phyloP scores from a whole-genome alignment of 1,140 invertebrate species.

The Apis cerana region DNA sequence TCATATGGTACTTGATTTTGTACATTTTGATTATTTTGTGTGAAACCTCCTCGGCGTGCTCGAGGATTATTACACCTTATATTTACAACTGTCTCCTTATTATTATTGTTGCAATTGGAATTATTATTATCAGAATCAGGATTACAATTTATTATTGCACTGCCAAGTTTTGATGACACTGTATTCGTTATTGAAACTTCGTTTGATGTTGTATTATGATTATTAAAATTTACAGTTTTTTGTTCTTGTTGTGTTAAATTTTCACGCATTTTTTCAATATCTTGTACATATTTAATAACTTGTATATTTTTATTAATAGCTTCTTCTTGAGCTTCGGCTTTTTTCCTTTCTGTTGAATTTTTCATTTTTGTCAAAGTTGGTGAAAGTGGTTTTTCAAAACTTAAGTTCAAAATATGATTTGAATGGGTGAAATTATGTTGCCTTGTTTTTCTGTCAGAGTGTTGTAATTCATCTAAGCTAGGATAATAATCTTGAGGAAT shows the following conservation, averaged over 20 bases:
- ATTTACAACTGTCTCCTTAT: constrained; percentile 61
- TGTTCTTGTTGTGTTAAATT: constrained; percentile 61
- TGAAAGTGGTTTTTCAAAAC: constrained; percentile 74
- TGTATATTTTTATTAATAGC: constrained; percentile 76
- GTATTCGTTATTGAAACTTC: constrained; percentile 56
- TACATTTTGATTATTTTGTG: constrained; percentile 61
- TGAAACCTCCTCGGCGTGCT: constrained; percentile 61
- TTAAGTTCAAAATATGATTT: constrained; percentile 67
- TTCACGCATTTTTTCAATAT: constrained; percentile 75
- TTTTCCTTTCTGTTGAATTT: constrained; percentile 70
- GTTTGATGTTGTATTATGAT: constrained; percentile 56
- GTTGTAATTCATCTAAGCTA: constrained; percentile 76
- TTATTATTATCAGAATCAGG: constrained; percentile 54
- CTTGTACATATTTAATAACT: constrained; percentile 77
- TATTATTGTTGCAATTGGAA: constrained; percentile 42
- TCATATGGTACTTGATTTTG: constrained; percentile 48
- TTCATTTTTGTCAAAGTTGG: constrained; percentile 74
- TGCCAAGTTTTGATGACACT: constrained; percentile 60
- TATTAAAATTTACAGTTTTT: constrained; percentile 33
- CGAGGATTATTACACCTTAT: constrained; percentile 62
- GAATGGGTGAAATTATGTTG: constrained; percentile 68
- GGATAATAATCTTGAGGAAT: constrained; percentile 77
- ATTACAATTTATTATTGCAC: constrained; percentile 52
- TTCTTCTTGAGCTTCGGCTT: constrained; percentile 73
- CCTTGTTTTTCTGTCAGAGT: constrained; percentile 71